These are phyloP conservation scores for Phrynosoma platyrhinos DNA, from an alignment of 2,113 vertebrate species.

Conservation along the genomic window DNA sequence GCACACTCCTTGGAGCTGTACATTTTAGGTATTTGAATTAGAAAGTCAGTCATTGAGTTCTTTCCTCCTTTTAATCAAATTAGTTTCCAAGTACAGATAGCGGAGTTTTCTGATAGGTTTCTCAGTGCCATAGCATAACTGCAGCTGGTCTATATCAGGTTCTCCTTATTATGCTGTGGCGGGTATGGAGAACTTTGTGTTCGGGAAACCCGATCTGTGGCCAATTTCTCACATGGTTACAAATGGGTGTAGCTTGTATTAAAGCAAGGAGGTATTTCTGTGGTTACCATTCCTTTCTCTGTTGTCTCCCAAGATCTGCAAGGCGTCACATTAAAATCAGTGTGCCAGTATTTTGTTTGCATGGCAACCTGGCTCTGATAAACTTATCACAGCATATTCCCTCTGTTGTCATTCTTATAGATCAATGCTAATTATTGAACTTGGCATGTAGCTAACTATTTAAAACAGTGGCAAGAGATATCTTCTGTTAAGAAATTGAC, in stretches of 20 bases:
- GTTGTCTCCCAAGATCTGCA: neutral
- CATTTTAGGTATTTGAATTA: neutral
- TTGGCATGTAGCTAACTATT: neutral
- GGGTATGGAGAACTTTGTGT: neutral
- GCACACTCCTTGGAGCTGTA: neutral
- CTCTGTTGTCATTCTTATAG: neutral
- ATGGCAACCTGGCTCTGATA: conserved; percentile 50
- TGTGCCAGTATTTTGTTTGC: conserved; percentile 42
- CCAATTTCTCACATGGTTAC: neutral
- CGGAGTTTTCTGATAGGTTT: neutral
- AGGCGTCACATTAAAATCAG: neutral
- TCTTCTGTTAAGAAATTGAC: neutral
- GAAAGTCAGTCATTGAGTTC: neutral
- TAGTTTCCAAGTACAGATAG: fast-evolving
- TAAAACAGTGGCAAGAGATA: neutral
- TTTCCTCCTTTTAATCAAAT: conserved; percentile 8
- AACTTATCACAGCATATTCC: neutral
- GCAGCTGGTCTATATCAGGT: neutral
- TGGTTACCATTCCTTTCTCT: conserved; percentile 13
- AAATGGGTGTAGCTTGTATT: neutral
- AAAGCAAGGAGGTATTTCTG: conserved; percentile 38
- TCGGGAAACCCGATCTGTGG: conserved; percentile 27
- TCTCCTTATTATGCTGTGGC: neutral
- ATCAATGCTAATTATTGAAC: neutral
- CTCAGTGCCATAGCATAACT: neutral